phyloP scores from a whole-genome alignment of 2,113 vertebrate species.

The Atherinomorus stipes region DNA sequence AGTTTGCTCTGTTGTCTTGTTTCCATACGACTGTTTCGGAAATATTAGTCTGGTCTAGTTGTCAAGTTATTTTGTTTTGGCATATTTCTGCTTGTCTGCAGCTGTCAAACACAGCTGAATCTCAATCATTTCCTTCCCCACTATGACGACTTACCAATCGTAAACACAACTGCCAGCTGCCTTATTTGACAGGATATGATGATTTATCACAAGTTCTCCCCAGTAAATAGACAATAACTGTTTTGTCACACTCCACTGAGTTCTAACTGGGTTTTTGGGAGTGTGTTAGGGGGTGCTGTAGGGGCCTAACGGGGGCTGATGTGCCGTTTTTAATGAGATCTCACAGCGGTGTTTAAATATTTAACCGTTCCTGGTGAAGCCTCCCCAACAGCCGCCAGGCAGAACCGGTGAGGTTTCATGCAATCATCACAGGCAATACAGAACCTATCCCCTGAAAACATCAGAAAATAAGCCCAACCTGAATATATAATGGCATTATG shows the following conservation, averaged over 20 bases:
- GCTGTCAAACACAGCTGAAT: slow-evolving; percentile 74
- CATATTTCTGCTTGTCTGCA: slow-evolving; percentile 68
- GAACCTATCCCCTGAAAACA: slow-evolving; percentile 66
- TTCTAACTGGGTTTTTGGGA: slow-evolving; percentile 79
- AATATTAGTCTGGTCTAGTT: slow-evolving; percentile 76
- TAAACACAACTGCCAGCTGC: slow-evolving; percentile 70
- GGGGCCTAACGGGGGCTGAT: slow-evolving; percentile 73
- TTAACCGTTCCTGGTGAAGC: slow-evolving; percentile 83
- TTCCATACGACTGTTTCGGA: slow-evolving; percentile 71
- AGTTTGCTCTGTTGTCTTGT: slow-evolving; percentile 76
- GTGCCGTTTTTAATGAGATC: slow-evolving; percentile 85
- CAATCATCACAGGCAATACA: slow-evolving; percentile 66
- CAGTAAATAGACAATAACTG: slow-evolving; percentile 83
- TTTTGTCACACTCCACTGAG: slow-evolving; percentile 83
- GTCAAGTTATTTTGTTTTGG: slow-evolving; percentile 73
- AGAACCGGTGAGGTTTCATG: slow-evolving; percentile 72
- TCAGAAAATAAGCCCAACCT: slow-evolving; percentile 68
- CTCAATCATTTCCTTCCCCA: slow-evolving; percentile 73
- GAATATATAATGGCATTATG: slow-evolving; percentile 66
- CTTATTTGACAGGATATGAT: slow-evolving; percentile 78
- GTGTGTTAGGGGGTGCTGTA: slow-evolving; percentile 69
- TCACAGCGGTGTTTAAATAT: slow-evolving; percentile 86
- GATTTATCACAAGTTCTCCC: slow-evolving; percentile 79
- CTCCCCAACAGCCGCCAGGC: slow-evolving; percentile 78
- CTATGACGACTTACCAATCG: slow-evolving; percentile 71